Evolutionary conservation across 2,888 invertebrate genomes (phyloP), one percentile per base, ranked within the genome.

Genomic region (Plebejus anna): DNA sequence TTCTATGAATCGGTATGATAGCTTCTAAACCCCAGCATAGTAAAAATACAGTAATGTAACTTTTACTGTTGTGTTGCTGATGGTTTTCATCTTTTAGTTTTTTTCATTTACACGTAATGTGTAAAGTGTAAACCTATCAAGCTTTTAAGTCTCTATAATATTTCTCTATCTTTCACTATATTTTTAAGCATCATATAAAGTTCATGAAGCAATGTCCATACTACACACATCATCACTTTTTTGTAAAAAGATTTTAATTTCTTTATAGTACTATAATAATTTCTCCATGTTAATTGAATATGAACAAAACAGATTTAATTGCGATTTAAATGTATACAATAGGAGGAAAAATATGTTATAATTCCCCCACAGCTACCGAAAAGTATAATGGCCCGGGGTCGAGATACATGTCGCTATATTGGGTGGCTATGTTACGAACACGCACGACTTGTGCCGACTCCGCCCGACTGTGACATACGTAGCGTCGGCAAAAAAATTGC

Each of bases 361-460:
- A 75, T 78, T 78, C 73, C 73, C 59, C 75, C 59, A 22, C 75
- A 55, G 70, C 70, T 76, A 77, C 66, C 77, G 28, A 73, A 75
- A 76, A 76, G 77, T 76, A 78, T 84, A 83, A 83, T 84, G 83
- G 82, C 81, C 81, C 81, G 81, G 83, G 84, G 85, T 81, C 81
- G 81, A 76, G 75, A 79, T 70, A 81, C 85, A 83, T 85, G 85
- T 85, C 81, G 81, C 85, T 85, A 88, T 91, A 90, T 91, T 91
- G 90, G 87, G 88, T 85, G 89, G 87, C 87, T 85, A 84, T 91
- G 89, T 90, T 84, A 81, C 83, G 80, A 82, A 80, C 80, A 82
- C 88, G 91, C 90, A 91, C 91, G 91, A 87, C 81, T 83, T 84
- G 84, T 80, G 81, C 78, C 78, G 81, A 78, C 82, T 78, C 82